Conservation (phyloP, 2,888 invertebrate genomes). For the Syrphus vitripennis region DNA sequence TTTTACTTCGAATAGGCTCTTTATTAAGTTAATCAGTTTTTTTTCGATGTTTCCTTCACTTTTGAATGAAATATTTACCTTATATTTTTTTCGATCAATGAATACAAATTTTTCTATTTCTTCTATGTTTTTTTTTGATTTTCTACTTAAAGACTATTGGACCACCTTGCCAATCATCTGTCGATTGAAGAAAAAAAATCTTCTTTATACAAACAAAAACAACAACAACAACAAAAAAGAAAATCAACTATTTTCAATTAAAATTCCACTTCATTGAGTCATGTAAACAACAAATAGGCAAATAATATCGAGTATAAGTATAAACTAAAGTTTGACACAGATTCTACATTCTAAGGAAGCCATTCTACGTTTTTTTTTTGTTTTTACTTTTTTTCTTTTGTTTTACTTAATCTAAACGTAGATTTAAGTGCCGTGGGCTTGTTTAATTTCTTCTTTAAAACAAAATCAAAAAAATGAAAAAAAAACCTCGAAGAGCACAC, state of each 20-base stretch:
- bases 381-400: conserved; percentile 6
- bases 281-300: conserved; percentile 17
- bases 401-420: conserved; percentile 1
- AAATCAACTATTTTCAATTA: conserved; percentile 60
- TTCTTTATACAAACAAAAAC: not conserved
- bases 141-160: not conserved
- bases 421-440: not conserved
- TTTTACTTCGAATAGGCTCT: too few species aligned
- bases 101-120: not conserved
- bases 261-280: conserved; percentile 65
- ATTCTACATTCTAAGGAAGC: conserved; percentile 57
- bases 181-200: not conserved
- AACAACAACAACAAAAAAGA: not conserved
- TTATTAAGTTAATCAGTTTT: too few species aligned
- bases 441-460: not conserved
- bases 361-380: not conserved
- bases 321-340: conserved; percentile 54
- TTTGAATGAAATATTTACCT: too few species aligned
- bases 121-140: not conserved
- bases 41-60: too few species aligned
- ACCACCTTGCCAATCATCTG: conserved; percentile 56
- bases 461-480: not conserved
- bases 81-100: too few species aligned
- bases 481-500: conserved; percentile 53
- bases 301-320: not conserved